phyloP scores from a whole-genome alignment of 2,797 vertebrate genomes.

The Peromyscus attwateri region DNA sequence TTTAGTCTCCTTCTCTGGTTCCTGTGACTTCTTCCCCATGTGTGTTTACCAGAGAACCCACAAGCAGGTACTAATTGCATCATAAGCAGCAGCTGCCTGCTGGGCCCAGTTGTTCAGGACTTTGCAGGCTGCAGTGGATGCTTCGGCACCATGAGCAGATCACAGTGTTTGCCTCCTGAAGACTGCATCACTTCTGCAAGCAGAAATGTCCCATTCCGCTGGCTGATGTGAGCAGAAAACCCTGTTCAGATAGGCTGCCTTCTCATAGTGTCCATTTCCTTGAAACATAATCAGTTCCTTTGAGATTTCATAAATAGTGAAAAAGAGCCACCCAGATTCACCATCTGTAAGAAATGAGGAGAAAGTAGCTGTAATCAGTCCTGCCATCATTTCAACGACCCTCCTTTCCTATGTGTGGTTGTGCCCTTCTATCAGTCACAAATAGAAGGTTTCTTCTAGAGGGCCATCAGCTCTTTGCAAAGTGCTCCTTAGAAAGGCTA shows the following conservation, averaged over 20 bases:
- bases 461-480: neutral
- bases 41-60: constrained; percentile 56
- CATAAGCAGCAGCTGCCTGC: constrained; percentile 80
- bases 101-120: constrained; percentile 63
- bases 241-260: neutral
- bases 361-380: neutral
- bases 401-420: neutral
- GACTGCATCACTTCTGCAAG: neutral
- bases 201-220: neutral
- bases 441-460: constrained; percentile 25
- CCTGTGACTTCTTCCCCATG: neutral
- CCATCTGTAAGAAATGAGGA: neutral
- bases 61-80: constrained; percentile 79
- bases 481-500: neutral
- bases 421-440: neutral
- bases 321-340: neutral
- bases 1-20: neutral
- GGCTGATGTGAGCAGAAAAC: neutral
- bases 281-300: neutral
- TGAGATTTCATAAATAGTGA: neutral
- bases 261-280: neutral
- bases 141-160: constrained; percentile 84
- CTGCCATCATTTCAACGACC: neutral
- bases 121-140: constrained; percentile 74
- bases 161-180: neutral